These are phyloP conservation scores for Malacoraja senta DNA, from an alignment of 2,797 vertebrate genomes.

Conservation along the genomic window DNA sequence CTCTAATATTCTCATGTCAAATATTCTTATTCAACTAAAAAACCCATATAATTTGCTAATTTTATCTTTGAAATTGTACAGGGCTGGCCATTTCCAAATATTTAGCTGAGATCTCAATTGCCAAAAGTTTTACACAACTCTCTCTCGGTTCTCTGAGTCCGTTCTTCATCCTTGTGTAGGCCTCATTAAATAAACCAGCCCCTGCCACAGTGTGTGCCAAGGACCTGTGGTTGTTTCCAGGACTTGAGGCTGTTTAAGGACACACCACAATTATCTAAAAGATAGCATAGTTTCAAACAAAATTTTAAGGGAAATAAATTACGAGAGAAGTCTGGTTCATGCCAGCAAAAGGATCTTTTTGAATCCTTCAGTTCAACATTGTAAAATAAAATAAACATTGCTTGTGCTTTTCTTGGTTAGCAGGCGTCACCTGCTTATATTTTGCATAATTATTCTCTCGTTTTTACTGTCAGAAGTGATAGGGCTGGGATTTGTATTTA, in stretches of 20 bases:
- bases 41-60: conserved; percentile 30
- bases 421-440: neutral
- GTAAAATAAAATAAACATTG: neutral
- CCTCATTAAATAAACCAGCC: conserved; percentile 37
- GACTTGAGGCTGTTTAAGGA: conserved; percentile 34
- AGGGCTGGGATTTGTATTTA: neutral
- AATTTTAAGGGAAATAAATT: conserved; percentile 19
- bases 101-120: conserved; percentile 22
- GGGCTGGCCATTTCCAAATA: conserved; percentile 34
- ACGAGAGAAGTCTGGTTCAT: neutral
- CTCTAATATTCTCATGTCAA: neutral
- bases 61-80: conserved; percentile 30
- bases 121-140: conserved; percentile 27
- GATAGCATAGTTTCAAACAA: conserved; percentile 13
- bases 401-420: neutral
- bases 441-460: neutral
- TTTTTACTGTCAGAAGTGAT: neutral
- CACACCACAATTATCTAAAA: conserved; percentile 34
- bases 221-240: conserved; percentile 20
- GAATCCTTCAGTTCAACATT: neutral
- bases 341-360: conserved; percentile 18
- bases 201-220: conserved; percentile 22
- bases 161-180: conserved; percentile 37
- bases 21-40: neutral
- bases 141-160: conserved; percentile 25